Conservation (phyloP, 2,888 invertebrate genomes). For the Zeuzera pyrina region DNA sequence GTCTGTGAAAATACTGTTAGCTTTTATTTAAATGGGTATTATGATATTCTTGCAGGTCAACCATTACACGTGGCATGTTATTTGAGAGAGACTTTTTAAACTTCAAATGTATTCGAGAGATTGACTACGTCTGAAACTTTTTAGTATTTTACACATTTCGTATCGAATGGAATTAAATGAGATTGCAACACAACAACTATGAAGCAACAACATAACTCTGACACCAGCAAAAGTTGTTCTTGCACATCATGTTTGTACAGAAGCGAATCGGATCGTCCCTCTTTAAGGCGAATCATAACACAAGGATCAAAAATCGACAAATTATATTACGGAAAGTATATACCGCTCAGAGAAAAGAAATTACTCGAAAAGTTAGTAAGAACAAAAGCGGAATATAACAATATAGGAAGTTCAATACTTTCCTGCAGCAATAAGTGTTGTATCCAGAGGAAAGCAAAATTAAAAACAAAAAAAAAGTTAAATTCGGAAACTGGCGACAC, state of each 20-base stretch:
- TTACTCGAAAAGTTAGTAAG: slow-evolving; percentile 34
- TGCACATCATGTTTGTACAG: slow-evolving; percentile 32
- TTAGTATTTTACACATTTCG: too few species aligned
- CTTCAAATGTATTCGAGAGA: too few species aligned
- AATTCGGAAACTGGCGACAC: slow-evolving; percentile 16
- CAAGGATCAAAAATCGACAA: slow-evolving; percentile 31
- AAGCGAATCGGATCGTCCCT: slow-evolving; percentile 28
- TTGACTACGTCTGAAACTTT: too few species aligned
- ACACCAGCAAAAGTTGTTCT: slow-evolving; percentile 27
- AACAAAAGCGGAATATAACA: slow-evolving; percentile 42
- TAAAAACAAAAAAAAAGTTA: slow-evolving; percentile 15
- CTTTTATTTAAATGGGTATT: too few species aligned
- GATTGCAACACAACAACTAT: slow-evolving; percentile 24
- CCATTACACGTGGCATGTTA: too few species aligned
- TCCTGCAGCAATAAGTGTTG: slow-evolving; percentile 28
- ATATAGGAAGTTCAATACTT: slow-evolving; percentile 31
- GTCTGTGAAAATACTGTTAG: too few species aligned
- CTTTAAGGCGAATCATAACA: slow-evolving; percentile 21
- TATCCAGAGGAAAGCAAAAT: slow-evolving; percentile 21
- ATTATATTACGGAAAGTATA: slow-evolving; percentile 31
- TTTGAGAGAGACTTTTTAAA: too few species aligned
- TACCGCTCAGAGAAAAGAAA: slow-evolving; percentile 36
- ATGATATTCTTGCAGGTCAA: too few species aligned
- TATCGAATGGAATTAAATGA: too few species aligned
- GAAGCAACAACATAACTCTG: slow-evolving; percentile 21